Evolutionary conservation across 1,140 invertebrate species (phyloP).

Genomic region (Tachypleus tridentatus): DNA sequence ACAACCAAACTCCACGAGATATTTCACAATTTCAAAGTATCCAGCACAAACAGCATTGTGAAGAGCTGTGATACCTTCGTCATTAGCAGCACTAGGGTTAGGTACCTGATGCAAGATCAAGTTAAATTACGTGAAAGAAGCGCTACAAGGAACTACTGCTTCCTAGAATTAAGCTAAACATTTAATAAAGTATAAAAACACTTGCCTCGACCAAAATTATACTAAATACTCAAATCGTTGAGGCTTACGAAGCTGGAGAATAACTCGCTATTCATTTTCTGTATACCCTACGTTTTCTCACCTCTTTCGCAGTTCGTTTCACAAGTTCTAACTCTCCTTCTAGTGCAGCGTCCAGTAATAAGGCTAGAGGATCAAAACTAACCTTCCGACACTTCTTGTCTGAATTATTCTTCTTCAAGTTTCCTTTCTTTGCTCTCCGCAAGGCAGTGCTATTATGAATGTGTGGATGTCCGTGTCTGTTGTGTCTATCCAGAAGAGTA

Average conservation of each 20-base stretch:
- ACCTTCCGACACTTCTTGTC: slow-evolving; percentile 48
- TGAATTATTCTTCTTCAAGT: slow-evolving; percentile 41
- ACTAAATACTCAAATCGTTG: neutral
- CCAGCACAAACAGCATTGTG: slow-evolving; percentile 99
- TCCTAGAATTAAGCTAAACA: neutral
- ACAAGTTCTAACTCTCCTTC: slow-evolving; percentile 97
- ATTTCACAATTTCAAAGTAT: slow-evolving; percentile 95
- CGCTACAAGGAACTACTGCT: neutral
- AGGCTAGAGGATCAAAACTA: slow-evolving; percentile 92
- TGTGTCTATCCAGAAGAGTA: neutral
- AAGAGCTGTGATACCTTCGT: slow-evolving; percentile 92
- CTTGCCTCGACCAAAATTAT: neutral
- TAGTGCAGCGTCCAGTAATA: slow-evolving; percentile 85
- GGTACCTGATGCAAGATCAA: slow-evolving; percentile 33
- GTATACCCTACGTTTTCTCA: slow-evolving; percentile 31
- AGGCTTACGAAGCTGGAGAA: neutral
- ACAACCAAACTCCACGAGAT: slow-evolving; percentile 93
- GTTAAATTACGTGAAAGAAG: slow-evolving; percentile 3
- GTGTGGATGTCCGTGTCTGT: neutral
- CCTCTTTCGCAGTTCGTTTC: slow-evolving; percentile 84
- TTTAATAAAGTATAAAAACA: neutral
- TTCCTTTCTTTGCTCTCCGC: slow-evolving; percentile 50
- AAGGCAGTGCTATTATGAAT: slow-evolving; percentile 6
- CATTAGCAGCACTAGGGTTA: slow-evolving; percentile 91
- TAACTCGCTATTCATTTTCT: neutral